Conservation (phyloP, 1,140 invertebrate genomes). For the Zaprionus africanus region DNA sequence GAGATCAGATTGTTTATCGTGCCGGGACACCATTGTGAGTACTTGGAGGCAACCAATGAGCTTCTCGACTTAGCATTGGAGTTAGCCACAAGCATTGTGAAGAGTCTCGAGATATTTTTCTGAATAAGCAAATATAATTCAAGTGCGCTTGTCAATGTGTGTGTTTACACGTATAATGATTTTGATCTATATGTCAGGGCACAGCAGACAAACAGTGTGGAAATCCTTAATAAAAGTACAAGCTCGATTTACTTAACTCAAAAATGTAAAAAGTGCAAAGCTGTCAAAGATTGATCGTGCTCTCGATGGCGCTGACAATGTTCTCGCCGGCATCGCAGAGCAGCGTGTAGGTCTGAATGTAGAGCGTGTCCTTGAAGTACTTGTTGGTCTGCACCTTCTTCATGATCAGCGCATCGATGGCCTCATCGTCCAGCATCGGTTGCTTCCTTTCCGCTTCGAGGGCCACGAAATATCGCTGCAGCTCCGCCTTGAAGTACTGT, state of each 20-base stretch:
- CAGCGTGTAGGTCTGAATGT: slow-evolving; percentile 70
- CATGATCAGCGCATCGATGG: background rate
- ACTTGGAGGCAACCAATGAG: too few species aligned
- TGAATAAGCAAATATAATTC: background rate
- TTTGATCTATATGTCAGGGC: slow-evolving; percentile 20
- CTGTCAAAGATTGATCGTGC: slow-evolving; percentile 35
- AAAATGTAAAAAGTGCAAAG: slow-evolving; percentile 8
- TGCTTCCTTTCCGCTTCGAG: background rate
- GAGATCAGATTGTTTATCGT: slow-evolving; percentile 31
- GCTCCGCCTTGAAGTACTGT: slow-evolving; percentile 54
- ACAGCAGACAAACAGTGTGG: background rate
- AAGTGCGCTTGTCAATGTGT: background rate
- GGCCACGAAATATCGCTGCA: slow-evolving; percentile 13
- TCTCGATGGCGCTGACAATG: slow-evolving; percentile 74
- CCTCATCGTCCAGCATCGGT: background rate
- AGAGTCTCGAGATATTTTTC: background rate
- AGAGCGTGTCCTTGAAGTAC: slow-evolving; percentile 62
- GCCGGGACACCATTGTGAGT: background rate
- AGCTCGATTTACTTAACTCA: background rate
- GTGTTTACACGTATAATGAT: slow-evolving; percentile 18
- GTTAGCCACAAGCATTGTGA: background rate
- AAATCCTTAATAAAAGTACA: slow-evolving; percentile 22
- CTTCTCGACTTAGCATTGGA: too few species aligned
- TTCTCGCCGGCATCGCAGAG: slow-evolving; percentile 69
- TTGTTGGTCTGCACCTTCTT: slow-evolving; percentile 45